Base-by-base conservation (phyloP, 2,797 vertebrate species). In the Gobionotothen gibberifrons region DNA sequence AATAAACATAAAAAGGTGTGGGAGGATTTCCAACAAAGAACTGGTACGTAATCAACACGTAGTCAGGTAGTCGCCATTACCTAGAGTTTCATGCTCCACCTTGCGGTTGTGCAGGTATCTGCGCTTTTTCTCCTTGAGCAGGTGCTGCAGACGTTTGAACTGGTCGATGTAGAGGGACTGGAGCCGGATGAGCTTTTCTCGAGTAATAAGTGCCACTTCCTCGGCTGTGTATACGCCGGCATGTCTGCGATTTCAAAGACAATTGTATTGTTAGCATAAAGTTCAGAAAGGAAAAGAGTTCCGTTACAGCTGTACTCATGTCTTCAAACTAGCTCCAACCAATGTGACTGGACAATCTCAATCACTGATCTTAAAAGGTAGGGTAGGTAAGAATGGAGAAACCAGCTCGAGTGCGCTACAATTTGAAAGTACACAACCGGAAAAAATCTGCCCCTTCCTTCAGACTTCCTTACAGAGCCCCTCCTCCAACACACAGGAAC, bases 101-200 rank as follows among this genome's bases (percentile, higher is more conserved):
- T 96, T 98, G 57, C 97, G 94, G 85, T 91, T 96, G 87, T 99
- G 98, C 84, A 99, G 93, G 81, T 96, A 99, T 1, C 95, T 88
- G 0, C 97, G 95, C 36, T 97, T 98, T 85, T 98, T 99, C 92
- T 99, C 98, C 86, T 99, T 99, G 13, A 99, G 94, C 17, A 99
- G 92, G 86, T 99, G 97, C 90, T 99, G 98, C 63, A 99, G 94
- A 1, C 97, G 91, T 75, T 99, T 99, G 94, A 99, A 99, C 89
- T 99, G 98, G 87, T 99, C 98, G 0, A 99, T 99, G 87, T 99
- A 99, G 46, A 99, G 95, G 0, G 97, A 99, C 81, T 99, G 98
- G 22, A 99, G 95, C 9, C 97, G 90, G 88, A 99, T 99, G 59
- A 99, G 95, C 85, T 99, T 99, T 77, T 99, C 98, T 16, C 97